A percentile compares a stretch with the other conserved stretches of the same genome.
These are phyloP conservation scores for Vespertilio murinus DNA, from an alignment of 2,797 vertebrate species.

Conservation along the genomic window DNA sequence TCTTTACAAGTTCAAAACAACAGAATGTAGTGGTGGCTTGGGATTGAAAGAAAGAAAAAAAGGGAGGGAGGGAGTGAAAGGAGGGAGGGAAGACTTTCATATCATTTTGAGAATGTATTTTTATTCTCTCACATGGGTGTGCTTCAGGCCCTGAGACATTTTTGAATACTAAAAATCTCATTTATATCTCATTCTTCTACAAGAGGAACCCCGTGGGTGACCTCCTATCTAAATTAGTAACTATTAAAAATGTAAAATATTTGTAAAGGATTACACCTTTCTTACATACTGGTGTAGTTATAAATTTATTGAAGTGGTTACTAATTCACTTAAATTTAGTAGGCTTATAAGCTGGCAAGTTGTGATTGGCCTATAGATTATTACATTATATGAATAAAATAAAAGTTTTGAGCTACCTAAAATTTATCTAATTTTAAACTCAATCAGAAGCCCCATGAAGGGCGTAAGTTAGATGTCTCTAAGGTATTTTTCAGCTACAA, in stretches of 20 bases:
- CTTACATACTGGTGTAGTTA: neutral
- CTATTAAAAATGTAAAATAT: conserved; percentile 48
- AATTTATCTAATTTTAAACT: conserved; percentile 58
- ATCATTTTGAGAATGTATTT: neutral
- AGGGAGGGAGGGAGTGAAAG: neutral
- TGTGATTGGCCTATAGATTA: conserved; percentile 52
- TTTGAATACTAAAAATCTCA: conserved; percentile 42
- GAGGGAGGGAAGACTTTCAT: neutral
- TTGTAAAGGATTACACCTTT: conserved; percentile 19
- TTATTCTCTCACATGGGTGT: neutral
- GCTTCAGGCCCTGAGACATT: neutral
- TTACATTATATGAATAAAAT: conserved; percentile 22
- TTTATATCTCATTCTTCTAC: neutral
- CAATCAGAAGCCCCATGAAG: conserved; percentile 44
- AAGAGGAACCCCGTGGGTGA: neutral
- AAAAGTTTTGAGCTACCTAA: conserved; percentile 35
- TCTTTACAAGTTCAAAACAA: neutral
- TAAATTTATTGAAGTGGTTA: neutral
- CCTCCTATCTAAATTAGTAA: neutral
- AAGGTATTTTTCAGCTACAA: conserved; percentile 43
- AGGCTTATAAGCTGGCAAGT: conserved; percentile 34
- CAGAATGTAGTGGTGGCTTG: neutral
- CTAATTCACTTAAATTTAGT: conserved; percentile 28
- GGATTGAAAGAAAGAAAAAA: neutral
- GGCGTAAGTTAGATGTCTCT: conserved; percentile 13